Base-by-base conservation (phyloP, 2,888 invertebrate species). In the Agonum fuliginosum region DNA sequence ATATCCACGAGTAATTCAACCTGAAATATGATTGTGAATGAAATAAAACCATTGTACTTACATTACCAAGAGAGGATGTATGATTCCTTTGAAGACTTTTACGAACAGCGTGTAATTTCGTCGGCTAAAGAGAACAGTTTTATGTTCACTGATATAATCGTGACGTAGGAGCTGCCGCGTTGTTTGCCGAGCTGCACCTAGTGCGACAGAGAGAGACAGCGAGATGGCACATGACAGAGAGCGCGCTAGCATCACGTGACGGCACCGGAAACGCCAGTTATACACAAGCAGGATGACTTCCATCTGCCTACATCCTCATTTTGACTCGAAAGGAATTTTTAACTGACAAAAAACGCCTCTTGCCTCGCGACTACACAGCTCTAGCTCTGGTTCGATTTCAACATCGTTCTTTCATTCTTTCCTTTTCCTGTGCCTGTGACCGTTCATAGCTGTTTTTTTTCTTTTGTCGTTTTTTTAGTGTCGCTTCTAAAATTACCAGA, bases 231-330 rank as follows among this genome's bases (percentile, higher is more conserved):
- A 85, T 86, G 86, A 85, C 84, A 85, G 69, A 78, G 78, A 84
- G 86, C 86, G 86, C 84, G 85, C 86, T 84, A 84, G 84, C 86
- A 84, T 83, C 84, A 85, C 86, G 86, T 86, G 87, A 81, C 78
- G 41, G 79, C 85, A 85, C 86, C 88, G 88, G 88, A 88, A 86
- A 88, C 89, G 89, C 88, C 88, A 89, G 89, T 90, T 90, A 90
- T 89, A 89, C 82, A 83, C 83, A 83, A 83, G 83, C 85, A 84
- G 85, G 86, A 86, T 85, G 86, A 85, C 85, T 86, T 86, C 85
- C 86, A 86, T 86, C 85, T 86, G 85, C 84, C 83, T 83, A 85
- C 85, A 86, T 86, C 85, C 86, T 84, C 84, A 84, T 85, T 84
- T 84, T 83, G 83, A 82, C 81, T 82, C 82, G 81, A 81, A 84